A percentile compares a stretch with the other conserved stretches of the same genome.
Conservation (phyloP, 2,113 vertebrate species). For the Syngnathus typhle region DNA sequence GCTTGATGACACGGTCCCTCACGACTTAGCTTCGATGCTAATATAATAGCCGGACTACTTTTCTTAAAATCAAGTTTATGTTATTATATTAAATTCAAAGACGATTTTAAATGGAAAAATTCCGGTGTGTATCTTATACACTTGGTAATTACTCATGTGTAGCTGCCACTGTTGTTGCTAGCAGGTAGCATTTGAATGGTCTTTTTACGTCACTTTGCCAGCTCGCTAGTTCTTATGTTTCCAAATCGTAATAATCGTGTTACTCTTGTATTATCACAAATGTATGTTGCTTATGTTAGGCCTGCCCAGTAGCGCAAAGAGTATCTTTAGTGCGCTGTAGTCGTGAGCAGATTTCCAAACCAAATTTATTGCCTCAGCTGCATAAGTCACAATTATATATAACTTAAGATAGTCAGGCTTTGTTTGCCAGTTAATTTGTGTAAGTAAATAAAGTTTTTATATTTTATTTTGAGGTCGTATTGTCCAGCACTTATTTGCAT, state of each 20-base stretch:
- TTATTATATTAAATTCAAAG: not conserved
- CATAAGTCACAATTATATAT: no score
- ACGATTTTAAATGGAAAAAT: not conserved
- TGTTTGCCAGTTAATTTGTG: not conserved
- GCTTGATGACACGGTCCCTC: not conserved
- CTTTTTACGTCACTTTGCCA: not conserved
- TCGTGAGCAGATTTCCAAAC: no score
- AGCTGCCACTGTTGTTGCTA: not conserved
- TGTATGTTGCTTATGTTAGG: no score
- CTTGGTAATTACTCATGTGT: not conserved
- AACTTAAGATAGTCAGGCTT: no score
- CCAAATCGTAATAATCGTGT: no score
- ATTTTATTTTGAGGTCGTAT: not conserved
- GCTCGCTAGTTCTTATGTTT: not conserved
- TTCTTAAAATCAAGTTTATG: not conserved
- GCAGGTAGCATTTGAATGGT: not conserved
- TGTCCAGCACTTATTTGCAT: not conserved
- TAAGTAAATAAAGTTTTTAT: not conserved
- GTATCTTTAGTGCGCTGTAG: no score
- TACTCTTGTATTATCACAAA: no score
- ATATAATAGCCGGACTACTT: not conserved
- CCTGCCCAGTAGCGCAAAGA: no score
- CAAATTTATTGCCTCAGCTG: no score
- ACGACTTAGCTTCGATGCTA: conserved; percentile 1
- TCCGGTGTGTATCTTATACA: not conserved